Conservation (phyloP, 2,888 invertebrate species). For the Andrena bucephala region DNA sequence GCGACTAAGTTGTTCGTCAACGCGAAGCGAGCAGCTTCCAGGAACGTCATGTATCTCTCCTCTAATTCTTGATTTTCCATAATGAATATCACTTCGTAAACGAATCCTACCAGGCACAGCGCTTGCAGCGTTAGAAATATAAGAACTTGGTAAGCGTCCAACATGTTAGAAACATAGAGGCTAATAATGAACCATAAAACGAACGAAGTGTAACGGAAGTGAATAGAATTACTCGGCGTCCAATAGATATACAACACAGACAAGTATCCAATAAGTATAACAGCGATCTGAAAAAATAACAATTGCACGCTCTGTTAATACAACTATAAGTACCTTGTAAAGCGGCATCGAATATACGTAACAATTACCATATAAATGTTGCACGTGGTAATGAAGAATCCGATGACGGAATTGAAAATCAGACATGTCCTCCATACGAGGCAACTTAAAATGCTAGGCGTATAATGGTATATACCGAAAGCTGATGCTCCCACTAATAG, state of each 20-base stretch:
- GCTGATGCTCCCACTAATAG: conserved; percentile 85
- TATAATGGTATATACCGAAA: conserved; percentile 90
- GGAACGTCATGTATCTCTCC: conserved; percentile 79
- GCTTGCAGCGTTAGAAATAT: conserved; percentile 90
- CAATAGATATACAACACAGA: conserved; percentile 91
- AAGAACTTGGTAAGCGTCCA: conserved; percentile 92
- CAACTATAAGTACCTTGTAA: background rate
- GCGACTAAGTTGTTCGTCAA: conserved; percentile 74
- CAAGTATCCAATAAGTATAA: conserved; percentile 89
- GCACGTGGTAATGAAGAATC: conserved; percentile 86
- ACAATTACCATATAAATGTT: conserved; percentile 86
- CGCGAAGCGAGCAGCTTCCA: conserved; percentile 77
- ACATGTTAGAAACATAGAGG: conserved; percentile 90
- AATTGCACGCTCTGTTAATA: background rate
- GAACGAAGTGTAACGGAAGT: conserved; percentile 90
- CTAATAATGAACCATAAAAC: conserved; percentile 91
- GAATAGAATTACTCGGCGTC: conserved; percentile 89
- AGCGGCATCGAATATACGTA: background rate
- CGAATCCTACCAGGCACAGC: conserved; percentile 89
- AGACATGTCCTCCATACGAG: conserved; percentile 87
- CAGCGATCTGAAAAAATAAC: conserved; percentile 87
- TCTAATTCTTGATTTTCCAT: conserved; percentile 86
- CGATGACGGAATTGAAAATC: conserved; percentile 85
- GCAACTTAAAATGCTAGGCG: conserved; percentile 88
- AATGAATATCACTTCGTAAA: conserved; percentile 87